phyloP scores from a whole-genome alignment of 2,888 invertebrate genomes.

The Busseola fusca region DNA sequence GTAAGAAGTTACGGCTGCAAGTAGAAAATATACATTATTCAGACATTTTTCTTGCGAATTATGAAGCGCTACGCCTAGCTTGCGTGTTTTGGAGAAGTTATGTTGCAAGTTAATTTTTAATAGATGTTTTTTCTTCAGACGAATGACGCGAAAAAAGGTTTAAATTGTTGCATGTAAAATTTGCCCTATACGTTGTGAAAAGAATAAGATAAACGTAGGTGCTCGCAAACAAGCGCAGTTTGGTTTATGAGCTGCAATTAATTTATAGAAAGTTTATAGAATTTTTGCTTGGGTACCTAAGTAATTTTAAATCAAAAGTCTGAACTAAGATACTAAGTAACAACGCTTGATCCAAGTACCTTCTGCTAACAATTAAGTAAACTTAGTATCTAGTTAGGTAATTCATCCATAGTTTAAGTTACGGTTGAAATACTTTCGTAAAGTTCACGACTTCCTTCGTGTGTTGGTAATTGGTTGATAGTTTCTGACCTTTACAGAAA shows the following conservation, averaged over 20 bases:
- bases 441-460: constrained; percentile 79
- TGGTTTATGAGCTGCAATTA: constrained; percentile 43
- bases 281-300: constrained; percentile 37
- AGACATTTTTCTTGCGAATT: constrained; percentile 81
- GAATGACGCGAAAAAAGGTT: constrained; percentile 60
- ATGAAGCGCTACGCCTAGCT: constrained; percentile 76
- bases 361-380: constrained; percentile 70
- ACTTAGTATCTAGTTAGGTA: constrained; percentile 60
- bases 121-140: constrained; percentile 59
- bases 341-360: constrained; percentile 33
- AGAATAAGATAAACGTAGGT: constrained; percentile 45
- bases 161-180: constrained; percentile 63
- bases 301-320: constrained; percentile 19
- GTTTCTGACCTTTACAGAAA: constrained; percentile 70
- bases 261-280: constrained; percentile 34
- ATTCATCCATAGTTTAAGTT: constrained; percentile 75
- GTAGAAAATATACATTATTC: constrained; percentile 80
- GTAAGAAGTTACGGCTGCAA: constrained; percentile 72
- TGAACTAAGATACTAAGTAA: constrained; percentile 21
- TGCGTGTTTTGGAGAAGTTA: constrained; percentile 80
- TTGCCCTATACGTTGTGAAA: constrained; percentile 60
- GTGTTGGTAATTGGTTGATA: constrained; percentile 64
- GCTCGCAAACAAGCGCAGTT: constrained; percentile 33
- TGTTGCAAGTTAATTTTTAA: constrained; percentile 66
- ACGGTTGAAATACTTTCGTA: constrained; percentile 76